A percentile compares a stretch with the other conserved stretches of the same genome.
These are phyloP conservation scores for Nyctibius grandis DNA, from an alignment of 2,797 vertebrate species.

Conservation along the genomic window DNA sequence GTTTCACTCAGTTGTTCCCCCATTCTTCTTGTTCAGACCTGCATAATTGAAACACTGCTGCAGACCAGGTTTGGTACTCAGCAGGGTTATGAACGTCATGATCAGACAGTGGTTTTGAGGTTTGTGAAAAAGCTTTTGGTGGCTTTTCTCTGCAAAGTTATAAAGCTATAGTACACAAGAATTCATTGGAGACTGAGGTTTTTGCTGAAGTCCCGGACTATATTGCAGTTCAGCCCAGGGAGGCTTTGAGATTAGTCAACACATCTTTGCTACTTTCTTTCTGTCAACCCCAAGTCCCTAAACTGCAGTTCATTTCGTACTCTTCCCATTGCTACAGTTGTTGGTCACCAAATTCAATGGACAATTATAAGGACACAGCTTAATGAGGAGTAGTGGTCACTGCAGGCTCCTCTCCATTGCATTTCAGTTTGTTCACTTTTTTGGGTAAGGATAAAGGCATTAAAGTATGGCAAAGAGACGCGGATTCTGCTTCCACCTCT, in stretches of 20 bases:
- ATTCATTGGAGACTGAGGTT: neutral
- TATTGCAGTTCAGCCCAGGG: neutral
- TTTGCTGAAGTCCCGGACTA: neutral
- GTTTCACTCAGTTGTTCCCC: neutral
- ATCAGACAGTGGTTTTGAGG: neutral
- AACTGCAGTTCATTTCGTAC: neutral
- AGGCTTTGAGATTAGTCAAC: neutral
- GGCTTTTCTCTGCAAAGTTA: neutral
- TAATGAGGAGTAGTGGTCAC: neutral
- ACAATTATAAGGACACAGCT: neutral
- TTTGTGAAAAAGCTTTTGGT: neutral
- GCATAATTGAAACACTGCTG: neutral
- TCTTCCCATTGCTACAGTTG: neutral
- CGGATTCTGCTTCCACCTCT: neutral
- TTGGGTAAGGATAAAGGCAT: neutral
- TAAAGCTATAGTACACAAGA: neutral
- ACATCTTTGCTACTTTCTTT: neutral
- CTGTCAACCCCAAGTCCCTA: accelerated
- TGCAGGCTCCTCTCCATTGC: neutral
- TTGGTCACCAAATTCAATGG: neutral
- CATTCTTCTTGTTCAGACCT: neutral
- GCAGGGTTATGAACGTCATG: neutral
- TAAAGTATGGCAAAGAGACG: accelerated
- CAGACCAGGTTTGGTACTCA: neutral
- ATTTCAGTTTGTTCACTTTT: neutral